These are phyloP conservation scores for Oxycera nigricornis DNA, from an alignment of 2,888 invertebrate species.

Conservation along the genomic window DNA sequence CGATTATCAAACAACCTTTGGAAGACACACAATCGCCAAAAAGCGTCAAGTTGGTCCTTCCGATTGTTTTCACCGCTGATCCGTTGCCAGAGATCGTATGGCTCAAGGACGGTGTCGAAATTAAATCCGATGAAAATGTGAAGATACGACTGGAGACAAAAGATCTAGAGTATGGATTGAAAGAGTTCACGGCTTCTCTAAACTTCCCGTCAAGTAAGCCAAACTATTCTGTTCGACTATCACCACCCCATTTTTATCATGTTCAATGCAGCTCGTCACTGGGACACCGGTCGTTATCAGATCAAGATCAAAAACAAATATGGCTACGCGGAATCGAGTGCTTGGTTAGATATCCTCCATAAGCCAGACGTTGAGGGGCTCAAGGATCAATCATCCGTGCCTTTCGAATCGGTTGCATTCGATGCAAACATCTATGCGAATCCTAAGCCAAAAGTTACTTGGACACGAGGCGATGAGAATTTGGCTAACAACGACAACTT, in stretches of 20 bases:
- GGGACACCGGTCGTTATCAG: conserved; percentile 83
- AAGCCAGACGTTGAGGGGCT: conserved; percentile 81
- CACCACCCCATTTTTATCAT: neutral
- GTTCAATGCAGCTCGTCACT: conserved; percentile 64
- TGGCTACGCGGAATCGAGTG: conserved; percentile 76
- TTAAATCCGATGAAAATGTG: conserved; percentile 71
- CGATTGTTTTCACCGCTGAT: conserved; percentile 83
- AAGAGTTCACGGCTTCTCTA: conserved; percentile 81
- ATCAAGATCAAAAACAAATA: conserved; percentile 81
- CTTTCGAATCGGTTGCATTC: conserved; percentile 80
- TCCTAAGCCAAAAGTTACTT: conserved; percentile 87
- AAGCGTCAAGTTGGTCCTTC: conserved; percentile 71
- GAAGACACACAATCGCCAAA: conserved; percentile 75
- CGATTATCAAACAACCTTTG: conserved; percentile 74
- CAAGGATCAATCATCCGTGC: conserved; percentile 74
- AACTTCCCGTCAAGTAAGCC: conserved; percentile 73
- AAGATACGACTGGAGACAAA: conserved; percentile 70
- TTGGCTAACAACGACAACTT: conserved; percentile 61
- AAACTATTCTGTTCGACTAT: neutral
- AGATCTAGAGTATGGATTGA: conserved; percentile 76
- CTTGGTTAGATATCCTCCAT: conserved; percentile 78
- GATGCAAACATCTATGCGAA: conserved; percentile 85
- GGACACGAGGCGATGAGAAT: conserved; percentile 66
- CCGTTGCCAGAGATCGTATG: conserved; percentile 88
- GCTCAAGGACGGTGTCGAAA: conserved; percentile 77